Base-by-base conservation (phyloP, 2,888 invertebrate genomes). In the Endomychus coccineus region DNA sequence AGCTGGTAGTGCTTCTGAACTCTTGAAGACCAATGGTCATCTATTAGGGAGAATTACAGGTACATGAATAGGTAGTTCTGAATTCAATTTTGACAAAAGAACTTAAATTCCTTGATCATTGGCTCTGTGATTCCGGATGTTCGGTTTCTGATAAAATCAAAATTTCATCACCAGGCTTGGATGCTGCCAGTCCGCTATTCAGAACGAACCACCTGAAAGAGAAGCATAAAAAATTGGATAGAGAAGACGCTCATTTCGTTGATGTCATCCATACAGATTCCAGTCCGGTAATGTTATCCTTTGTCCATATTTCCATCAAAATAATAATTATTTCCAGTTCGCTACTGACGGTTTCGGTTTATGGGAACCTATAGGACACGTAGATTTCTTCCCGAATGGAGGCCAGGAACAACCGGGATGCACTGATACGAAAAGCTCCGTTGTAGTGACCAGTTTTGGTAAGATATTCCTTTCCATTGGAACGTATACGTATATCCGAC, bases 141-240 rank as follows among this genome's bases (percentile, higher is more conserved):
- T 23, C 10, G 6, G 12, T 11, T 27, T 22, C 2, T 19, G 21
- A 19, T 19, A 19, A 19, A 6, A 19, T 19, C 6, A 19, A 19
- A 19, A 6, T 7, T 19, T 6, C 27, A 10, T 14, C 42, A 56
- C 54, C 62, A 77, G 89, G 87, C 21, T 60, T 90, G 36, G 89
- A 90, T 58, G 87, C 89, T 0, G 88, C 90, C 0, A 79, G 83
- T 55, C 90, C 90, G 0, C 71, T 89, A 0, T 88, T 80, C 54
- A 70, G 78, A 46, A 66, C 65, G 49, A 55, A 74, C 50, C 57
- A 75, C 51, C 55, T 76, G 45, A 54, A 70, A 15, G 72, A 75
- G 29, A 69, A 70, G 36, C 61, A 70, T 9, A 68, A 70, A 36
- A 75, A 75, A 43, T 59, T 81, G 28, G 78, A 78, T 50, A 67